A percentile compares a stretch with the other conserved stretches of the same genome.
Conservation (phyloP, 1,140 invertebrate species). For the Drosophila eugracilis region DNA sequence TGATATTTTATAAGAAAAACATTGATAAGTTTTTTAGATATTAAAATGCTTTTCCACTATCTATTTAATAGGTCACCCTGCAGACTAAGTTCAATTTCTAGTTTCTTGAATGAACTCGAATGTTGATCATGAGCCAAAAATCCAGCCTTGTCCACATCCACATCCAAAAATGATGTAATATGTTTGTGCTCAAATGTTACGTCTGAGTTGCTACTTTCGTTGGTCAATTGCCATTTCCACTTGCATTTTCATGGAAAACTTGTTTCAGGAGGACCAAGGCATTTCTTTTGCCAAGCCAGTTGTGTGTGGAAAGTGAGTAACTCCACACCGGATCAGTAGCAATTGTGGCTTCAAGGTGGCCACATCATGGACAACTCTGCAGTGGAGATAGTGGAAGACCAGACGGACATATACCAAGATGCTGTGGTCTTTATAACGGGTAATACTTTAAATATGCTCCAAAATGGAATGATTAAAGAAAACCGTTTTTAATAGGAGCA, state of each 20-base stretch:
- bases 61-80: too few relatives aligned
- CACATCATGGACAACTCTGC: slow-evolving; percentile 37
- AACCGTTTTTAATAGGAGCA: slow-evolving; percentile 53
- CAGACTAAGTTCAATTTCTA: neutral
- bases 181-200: slow-evolving; percentile 38
- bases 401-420: slow-evolving; percentile 65
- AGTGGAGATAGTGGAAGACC: slow-evolving; percentile 17
- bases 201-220: slow-evolving; percentile 42
- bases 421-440: slow-evolving; percentile 82
- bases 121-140: slow-evolving; percentile 32
- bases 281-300: slow-evolving; percentile 61
- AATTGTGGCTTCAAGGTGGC: slow-evolving; percentile 43
- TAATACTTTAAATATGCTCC: neutral
- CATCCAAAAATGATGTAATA: slow-evolving; percentile 26
- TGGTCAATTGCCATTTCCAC: slow-evolving; percentile 32
- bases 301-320: slow-evolving; percentile 38
- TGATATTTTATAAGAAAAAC: too few relatives aligned
- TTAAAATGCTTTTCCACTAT: too few relatives aligned
- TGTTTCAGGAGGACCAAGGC: slow-evolving; percentile 67
- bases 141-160: slow-evolving; percentile 3
- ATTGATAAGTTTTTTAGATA: too few relatives aligned
- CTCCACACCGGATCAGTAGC: slow-evolving; percentile 54
- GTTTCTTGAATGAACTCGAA: slow-evolving; percentile 26
- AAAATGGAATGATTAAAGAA: neutral
- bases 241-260: slow-evolving; percentile 60